Percentiles rank a stretch among this genome's conserved stretches.
These are phyloP conservation scores for Dione vanillae DNA, from an alignment of 2,888 invertebrate species.

Conservation along the genomic window DNA sequence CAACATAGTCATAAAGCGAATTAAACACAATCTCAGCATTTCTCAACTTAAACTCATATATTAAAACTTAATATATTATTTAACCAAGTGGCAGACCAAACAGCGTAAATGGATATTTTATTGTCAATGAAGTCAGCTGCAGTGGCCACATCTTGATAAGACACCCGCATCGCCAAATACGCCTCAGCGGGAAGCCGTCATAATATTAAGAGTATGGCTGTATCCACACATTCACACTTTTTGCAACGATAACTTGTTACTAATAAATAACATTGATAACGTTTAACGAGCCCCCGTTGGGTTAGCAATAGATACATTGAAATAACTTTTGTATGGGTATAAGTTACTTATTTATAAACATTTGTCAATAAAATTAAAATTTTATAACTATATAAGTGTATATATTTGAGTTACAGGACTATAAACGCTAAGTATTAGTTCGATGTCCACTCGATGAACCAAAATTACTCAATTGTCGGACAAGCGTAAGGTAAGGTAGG, in stretches of 20 bases:
- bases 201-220: slow-evolving; percentile 79
- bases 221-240: slow-evolving; percentile 64
- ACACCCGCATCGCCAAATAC: slow-evolving; percentile 82
- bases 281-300: slow-evolving; percentile 11
- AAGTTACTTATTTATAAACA: too few relatives aligned
- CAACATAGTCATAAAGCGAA: background rate
- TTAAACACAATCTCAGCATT: background rate
- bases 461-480: too few relatives aligned
- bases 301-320: slow-evolving; percentile 5
- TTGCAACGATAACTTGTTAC: slow-evolving; percentile 40
- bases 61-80: too few relatives aligned
- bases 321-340: slow-evolving; percentile 2
- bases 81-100: slow-evolving; percentile 50
- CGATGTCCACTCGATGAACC: too few relatives aligned
- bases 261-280: slow-evolving; percentile 39
- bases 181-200: slow-evolving; percentile 80
- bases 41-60: slow-evolving; percentile 1
- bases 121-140: slow-evolving; percentile 72
- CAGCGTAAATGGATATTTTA: slow-evolving; percentile 65
- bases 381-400: too few relatives aligned
- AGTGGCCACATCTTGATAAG: slow-evolving; percentile 74
- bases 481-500: too few relatives aligned
- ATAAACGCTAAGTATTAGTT: too few relatives aligned
- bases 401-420: too few relatives aligned
- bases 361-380: too few relatives aligned